Evolutionary conservation across 2,113 vertebrate genomes (phyloP).

Genomic region (Emydura subglobosa): DNA sequence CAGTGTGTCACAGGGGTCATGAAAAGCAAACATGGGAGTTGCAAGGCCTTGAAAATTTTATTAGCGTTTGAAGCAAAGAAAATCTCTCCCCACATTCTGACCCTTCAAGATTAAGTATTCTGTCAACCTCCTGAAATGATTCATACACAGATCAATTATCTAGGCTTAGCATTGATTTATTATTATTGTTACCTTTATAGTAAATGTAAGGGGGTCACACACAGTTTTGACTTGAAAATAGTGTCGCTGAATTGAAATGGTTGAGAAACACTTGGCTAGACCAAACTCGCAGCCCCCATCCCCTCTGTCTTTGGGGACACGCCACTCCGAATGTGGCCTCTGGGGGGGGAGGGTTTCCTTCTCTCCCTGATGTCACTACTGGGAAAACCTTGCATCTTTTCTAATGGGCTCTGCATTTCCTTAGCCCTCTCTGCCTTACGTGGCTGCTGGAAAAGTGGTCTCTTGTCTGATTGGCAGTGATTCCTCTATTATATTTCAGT

Average conservation of each 20-base stretch:
- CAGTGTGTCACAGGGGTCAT: too few species aligned
- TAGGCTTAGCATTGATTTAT: fast-evolving
- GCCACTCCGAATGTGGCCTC: not conserved
- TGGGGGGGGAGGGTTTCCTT: not conserved
- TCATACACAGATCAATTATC: fast-evolving
- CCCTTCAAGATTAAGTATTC: not conserved
- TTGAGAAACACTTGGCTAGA: fast-evolving
- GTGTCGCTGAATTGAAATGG: not conserved
- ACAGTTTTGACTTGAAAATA: not conserved
- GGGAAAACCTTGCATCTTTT: not conserved
- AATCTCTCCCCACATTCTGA: not conserved
- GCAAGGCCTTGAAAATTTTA: not conserved
- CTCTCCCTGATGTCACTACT: not conserved
- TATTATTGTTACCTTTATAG: not conserved
- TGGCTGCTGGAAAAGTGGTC: conserved; percentile 45
- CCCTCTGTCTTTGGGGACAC: not conserved
- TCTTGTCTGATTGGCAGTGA: not conserved
- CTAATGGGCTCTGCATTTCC: not conserved
- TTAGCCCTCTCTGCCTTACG: conserved; percentile 4
- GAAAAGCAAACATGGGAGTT: not conserved
- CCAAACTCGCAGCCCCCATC: fast-evolving
- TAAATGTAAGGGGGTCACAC: not conserved
- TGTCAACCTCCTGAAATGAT: too few species aligned
- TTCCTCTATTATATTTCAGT: conserved; percentile 48
- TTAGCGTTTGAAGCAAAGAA: not conserved